Percentiles rank a stretch among this genome's conserved stretches.
phyloP scores from a whole-genome alignment of 2,797 vertebrate species.

The Salmo trutta region DNA sequence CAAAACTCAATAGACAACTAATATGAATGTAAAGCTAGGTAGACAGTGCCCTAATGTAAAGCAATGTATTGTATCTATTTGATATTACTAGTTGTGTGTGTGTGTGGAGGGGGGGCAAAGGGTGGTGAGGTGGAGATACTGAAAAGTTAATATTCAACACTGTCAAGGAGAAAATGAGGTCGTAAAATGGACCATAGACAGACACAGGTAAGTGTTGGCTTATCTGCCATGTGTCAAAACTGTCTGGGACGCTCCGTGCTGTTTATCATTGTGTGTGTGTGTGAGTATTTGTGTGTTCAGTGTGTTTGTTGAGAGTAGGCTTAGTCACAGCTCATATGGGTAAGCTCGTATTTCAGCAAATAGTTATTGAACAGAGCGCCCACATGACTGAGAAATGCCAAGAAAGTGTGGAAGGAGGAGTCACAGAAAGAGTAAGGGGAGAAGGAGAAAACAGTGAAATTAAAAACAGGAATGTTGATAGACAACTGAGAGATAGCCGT shows the following conservation, averaged over 20 bases:
- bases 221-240: slow-evolving; percentile 17
- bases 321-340: slow-evolving; percentile 11
- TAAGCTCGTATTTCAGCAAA: slow-evolving; percentile 43
- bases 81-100: background rate
- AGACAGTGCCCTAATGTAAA: background rate
- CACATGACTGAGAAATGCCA: slow-evolving; percentile 35
- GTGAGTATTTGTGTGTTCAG: background rate
- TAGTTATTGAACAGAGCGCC: slow-evolving; percentile 51
- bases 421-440: background rate
- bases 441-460: slow-evolving; percentile 6
- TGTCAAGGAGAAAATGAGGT: slow-evolving; percentile 11
- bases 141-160: slow-evolving; percentile 45
- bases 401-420: background rate
- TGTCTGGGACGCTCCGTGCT: slow-evolving; percentile 10
- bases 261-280: slow-evolving; percentile 1
- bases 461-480: slow-evolving; percentile 13
- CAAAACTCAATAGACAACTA: background rate
- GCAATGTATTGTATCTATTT: background rate
- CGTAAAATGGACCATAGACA: slow-evolving; percentile 11
- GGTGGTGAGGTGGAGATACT: slow-evolving; percentile 25
- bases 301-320: slow-evolving; percentile 10
- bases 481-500: background rate
- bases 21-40: background rate
- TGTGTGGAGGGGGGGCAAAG: slow-evolving; percentile 20
- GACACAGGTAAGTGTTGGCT: slow-evolving; percentile 17